phyloP scores from a whole-genome alignment of 2,797 vertebrate species.

The Syngnathus acus region DNA sequence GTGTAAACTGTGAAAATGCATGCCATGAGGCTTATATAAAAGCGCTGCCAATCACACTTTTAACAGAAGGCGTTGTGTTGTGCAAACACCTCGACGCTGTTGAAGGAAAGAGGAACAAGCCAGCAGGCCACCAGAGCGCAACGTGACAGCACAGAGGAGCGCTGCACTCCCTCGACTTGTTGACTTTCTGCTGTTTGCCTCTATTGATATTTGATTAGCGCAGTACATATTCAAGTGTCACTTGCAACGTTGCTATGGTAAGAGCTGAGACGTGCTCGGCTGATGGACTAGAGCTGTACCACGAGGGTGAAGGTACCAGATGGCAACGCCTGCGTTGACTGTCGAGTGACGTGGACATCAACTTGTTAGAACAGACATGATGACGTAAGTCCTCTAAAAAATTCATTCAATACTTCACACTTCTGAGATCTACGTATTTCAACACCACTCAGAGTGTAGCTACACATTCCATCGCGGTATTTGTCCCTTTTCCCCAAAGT shows the following conservation, averaged over 20 bases:
- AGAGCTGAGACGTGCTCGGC: slow-evolving; percentile 28
- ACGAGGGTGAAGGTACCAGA: slow-evolving; percentile 50
- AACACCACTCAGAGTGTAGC: background rate
- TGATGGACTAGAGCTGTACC: slow-evolving; percentile 31
- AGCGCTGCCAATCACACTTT: slow-evolving; percentile 15
- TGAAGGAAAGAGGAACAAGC: slow-evolving; percentile 9
- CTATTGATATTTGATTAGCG: slow-evolving; percentile 33
- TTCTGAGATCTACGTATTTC: background rate
- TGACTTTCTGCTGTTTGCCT: slow-evolving; percentile 26
- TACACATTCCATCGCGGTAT: too few species aligned
- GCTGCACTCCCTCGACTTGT: slow-evolving; percentile 25
- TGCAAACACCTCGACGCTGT: slow-evolving; percentile 17
- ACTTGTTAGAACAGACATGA: background rate
- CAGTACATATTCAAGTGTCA: slow-evolving; percentile 15
- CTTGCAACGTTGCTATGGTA: slow-evolving; percentile 35
- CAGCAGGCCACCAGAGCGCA: background rate
- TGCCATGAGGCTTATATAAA: slow-evolving; percentile 6
- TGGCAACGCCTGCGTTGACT: slow-evolving; percentile 43
- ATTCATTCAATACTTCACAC: background rate
- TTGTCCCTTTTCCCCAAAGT: too few species aligned
- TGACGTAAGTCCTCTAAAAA: background rate
- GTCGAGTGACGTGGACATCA: slow-evolving; percentile 15
- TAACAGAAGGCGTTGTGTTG: slow-evolving; percentile 26
- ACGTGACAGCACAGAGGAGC: slow-evolving; percentile 10
- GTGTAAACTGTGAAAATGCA: background rate